A percentile compares a stretch with the other conserved stretches of the same genome.
phyloP scores from a whole-genome alignment of 92 coral and sea anemone genomes.

The Meandrina meandrites region DNA sequence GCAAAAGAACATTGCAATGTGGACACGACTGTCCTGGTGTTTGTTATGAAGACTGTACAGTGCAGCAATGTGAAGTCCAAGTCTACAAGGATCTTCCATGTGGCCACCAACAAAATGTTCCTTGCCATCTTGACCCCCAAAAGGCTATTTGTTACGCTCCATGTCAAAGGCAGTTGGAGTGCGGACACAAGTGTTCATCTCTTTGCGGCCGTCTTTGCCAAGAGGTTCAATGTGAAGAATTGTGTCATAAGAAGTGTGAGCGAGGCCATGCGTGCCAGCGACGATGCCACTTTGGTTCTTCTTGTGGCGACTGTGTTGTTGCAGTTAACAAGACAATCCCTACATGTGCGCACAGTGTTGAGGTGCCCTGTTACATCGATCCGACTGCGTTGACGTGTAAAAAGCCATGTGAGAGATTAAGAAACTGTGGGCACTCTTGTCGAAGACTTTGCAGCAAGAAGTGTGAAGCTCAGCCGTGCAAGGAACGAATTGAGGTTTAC shows the following conservation, averaged over 20 bases:
- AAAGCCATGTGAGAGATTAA: slow-evolving; percentile 46
- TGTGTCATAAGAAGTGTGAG: slow-evolving; percentile 25
- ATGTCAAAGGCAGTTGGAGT: slow-evolving; percentile 38
- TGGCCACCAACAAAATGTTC: slow-evolving; percentile 35
- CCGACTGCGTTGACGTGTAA: slow-evolving; percentile 28
- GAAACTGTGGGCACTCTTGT: slow-evolving; percentile 59
- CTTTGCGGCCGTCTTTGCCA: slow-evolving; percentile 35
- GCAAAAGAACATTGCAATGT: slow-evolving; percentile 21
- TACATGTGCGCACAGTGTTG: slow-evolving; percentile 55
- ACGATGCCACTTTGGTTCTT: background rate
- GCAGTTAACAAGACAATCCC: slow-evolving; percentile 44
- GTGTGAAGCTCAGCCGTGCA: slow-evolving; percentile 39
- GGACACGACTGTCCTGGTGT: slow-evolving; percentile 23
- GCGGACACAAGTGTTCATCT: slow-evolving; percentile 16
- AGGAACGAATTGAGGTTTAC: slow-evolving; percentile 3
- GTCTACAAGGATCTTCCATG: slow-evolving; percentile 14
- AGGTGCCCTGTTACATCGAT: slow-evolving; percentile 41
- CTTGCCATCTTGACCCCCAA: slow-evolving; percentile 36
- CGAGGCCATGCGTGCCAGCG: slow-evolving; percentile 31
- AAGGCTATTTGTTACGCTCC: slow-evolving; percentile 50
- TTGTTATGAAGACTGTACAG: slow-evolving; percentile 19
- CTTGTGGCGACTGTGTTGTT: slow-evolving; percentile 50
- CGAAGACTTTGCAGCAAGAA: slow-evolving; percentile 8
- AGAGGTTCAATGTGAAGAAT: slow-evolving; percentile 3
- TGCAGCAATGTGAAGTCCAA: background rate